These are phyloP conservation scores for Raja brachyura DNA, from an alignment of 2,113 vertebrate species.

Conservation along the genomic window DNA sequence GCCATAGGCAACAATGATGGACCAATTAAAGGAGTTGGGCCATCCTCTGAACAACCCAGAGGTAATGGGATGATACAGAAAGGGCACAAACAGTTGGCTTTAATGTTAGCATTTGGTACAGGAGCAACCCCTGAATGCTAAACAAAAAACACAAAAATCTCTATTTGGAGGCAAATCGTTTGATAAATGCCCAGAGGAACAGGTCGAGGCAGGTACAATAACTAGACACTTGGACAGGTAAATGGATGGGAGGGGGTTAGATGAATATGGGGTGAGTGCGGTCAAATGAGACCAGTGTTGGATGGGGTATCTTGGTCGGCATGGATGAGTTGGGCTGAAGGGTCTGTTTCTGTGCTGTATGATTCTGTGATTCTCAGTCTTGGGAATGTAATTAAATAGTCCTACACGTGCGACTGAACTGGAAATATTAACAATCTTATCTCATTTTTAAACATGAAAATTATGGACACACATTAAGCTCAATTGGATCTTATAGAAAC, in stretches of 20 bases:
- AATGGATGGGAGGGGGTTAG: too few relatives aligned
- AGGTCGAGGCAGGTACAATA: too few relatives aligned
- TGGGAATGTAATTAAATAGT: not conserved
- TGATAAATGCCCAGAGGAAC: not conserved
- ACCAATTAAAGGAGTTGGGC: not conserved
- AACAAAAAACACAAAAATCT: not conserved
- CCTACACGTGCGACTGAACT: not conserved
- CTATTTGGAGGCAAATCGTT: not conserved
- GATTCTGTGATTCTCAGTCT: not conserved
- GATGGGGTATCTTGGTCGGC: too few relatives aligned
- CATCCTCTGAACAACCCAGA: not conserved
- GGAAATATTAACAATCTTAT: not conserved
- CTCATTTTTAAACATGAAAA: not conserved
- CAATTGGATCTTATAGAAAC: too few relatives aligned
- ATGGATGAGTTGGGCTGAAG: too few relatives aligned
- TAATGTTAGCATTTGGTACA: not conserved
- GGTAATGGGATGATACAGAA: not conserved
- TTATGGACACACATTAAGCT: too few relatives aligned
- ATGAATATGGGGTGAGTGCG: too few relatives aligned
- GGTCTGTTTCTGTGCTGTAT: too few relatives aligned
- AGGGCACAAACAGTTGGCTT: not conserved
- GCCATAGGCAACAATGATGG: not conserved
- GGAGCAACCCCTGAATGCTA: not conserved
- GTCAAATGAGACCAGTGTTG: too few relatives aligned
- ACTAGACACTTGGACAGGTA: too few relatives aligned